Conservation (phyloP, 2,888 invertebrate genomes). For the Conus canariensis region DNA sequence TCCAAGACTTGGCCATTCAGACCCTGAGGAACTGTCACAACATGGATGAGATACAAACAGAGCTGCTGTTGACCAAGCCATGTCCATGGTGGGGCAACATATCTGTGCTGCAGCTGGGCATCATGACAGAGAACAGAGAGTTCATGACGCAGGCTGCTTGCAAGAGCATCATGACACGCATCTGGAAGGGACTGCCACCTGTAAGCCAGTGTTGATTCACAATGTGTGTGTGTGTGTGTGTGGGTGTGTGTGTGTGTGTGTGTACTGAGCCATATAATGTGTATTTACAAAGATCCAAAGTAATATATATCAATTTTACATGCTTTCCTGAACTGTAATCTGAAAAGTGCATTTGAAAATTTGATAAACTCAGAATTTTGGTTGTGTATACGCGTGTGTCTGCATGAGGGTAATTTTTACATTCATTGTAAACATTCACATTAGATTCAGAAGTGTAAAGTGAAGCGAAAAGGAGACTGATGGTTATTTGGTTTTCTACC, state of each 20-base stretch:
- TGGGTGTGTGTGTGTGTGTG: too few relatives aligned
- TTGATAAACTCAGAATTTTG: not conserved
- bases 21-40: conserved; percentile 75
- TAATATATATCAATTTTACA: too few relatives aligned
- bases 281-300: not conserved
- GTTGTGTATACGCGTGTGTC: not conserved
- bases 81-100: conserved; percentile 71
- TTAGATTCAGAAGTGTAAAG: too few relatives aligned
- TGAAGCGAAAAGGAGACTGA: too few relatives aligned
- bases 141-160: conserved; percentile 77
- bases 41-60: conserved; percentile 71
- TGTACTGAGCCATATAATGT: not conserved
- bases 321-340: too few relatives aligned
- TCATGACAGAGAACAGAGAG: conserved; percentile 74
- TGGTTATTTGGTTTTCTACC: too few relatives aligned
- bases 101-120: conserved; percentile 74
- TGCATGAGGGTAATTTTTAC: not conserved
- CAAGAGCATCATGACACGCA: conserved; percentile 74
- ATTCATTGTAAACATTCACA: not conserved
- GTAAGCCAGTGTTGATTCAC: not conserved
- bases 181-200: conserved; percentile 74
- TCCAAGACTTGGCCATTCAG: conserved; percentile 71
- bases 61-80: conserved; percentile 70
- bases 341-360: too few relatives aligned
- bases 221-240: too few relatives aligned